These are phyloP conservation scores for Lasiommata megera DNA, from an alignment of 2,888 invertebrate species.

Conservation along the genomic window DNA sequence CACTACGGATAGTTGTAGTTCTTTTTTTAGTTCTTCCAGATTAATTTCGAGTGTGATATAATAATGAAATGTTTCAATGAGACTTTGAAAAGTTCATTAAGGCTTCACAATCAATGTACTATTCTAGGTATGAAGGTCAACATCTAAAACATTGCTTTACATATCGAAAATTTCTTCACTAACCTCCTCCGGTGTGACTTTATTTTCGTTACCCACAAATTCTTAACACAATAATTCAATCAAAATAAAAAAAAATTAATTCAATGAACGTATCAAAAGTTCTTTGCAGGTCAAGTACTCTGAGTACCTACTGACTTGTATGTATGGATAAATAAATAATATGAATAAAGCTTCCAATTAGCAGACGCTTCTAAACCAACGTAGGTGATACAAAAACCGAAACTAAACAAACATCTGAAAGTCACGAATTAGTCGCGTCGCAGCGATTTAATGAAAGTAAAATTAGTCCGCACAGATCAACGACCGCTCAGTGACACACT, in stretches of 20 bases:
- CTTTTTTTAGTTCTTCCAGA: too few species aligned
- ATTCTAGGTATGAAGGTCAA: too few species aligned
- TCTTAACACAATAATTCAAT: too few species aligned
- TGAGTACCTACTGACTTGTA: background rate
- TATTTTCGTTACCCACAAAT: too few species aligned
- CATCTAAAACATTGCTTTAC: too few species aligned
- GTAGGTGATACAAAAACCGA: slow-evolving; percentile 2
- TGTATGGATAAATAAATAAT: background rate
- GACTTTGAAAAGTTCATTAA: background rate
- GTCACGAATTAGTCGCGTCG: slow-evolving; percentile 35
- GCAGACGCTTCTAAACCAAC: background rate
- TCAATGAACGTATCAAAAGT: background rate
- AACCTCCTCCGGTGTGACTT: too few species aligned
- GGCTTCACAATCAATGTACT: too few species aligned
- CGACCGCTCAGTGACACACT: slow-evolving; percentile 69
- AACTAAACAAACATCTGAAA: slow-evolving; percentile 37
- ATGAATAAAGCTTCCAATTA: slow-evolving; percentile 3
- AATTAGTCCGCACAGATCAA: slow-evolving; percentile 64
- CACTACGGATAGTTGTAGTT: too few species aligned
- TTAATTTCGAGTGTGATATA: background rate
- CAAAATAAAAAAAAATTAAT: too few species aligned
- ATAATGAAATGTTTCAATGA: background rate
- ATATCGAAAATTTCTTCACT: too few species aligned
- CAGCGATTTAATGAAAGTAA: slow-evolving; percentile 70
- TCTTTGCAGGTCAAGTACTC: background rate